phyloP scores from a whole-genome alignment of 2,888 invertebrate genomes.

The Cheilosia variabilis region DNA sequence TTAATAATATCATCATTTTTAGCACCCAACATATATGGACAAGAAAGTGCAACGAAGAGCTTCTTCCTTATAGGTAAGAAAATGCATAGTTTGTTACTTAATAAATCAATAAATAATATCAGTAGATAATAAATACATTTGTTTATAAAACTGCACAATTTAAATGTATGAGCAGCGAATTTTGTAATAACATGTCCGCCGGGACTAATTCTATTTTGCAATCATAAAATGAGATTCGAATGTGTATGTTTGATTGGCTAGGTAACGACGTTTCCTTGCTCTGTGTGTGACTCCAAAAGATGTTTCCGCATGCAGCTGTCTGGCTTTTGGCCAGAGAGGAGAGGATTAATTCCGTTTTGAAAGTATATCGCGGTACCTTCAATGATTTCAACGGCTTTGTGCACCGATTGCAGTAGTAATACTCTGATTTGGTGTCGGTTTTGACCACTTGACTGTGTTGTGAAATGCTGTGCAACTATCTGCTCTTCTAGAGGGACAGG shows the following conservation, averaged over 20 bases:
- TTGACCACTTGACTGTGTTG: background rate
- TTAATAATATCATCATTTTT: background rate
- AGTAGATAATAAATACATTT: no score
- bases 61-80: no score
- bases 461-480: background rate
- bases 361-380: background rate
- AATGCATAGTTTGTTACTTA: no score
- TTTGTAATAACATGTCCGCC: no score
- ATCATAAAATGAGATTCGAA: no score
- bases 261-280: background rate
- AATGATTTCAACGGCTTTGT: conserved; percentile 1
- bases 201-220: no score
- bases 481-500: conserved; percentile 24
- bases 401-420: conserved; percentile 10
- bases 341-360: background rate
- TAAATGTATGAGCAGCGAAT: no score
- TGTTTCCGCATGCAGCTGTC: background rate
- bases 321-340: background rate
- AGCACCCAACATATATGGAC: background rate
- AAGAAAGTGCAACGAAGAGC: background rate
- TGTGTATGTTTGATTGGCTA: no score
- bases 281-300: conserved; percentile 2
- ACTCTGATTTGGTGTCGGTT: conserved; percentile 7
- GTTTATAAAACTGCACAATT: no score
- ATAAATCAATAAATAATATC: no score